These are phyloP conservation scores for Calyptomena viridis DNA, from an alignment of 2,113 vertebrate genomes.

Conservation along the genomic window DNA sequence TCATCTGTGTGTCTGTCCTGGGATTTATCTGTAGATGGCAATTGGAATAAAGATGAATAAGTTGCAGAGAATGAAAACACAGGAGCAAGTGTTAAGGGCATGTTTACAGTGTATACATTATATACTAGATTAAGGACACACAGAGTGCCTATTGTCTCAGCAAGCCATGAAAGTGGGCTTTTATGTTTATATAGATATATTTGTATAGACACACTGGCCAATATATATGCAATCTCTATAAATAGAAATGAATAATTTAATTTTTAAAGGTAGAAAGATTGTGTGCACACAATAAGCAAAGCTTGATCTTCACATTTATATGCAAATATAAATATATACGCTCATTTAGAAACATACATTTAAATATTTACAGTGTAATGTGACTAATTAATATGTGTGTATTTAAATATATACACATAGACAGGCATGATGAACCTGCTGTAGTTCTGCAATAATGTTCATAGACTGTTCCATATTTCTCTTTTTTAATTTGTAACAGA, in stretches of 20 bases:
- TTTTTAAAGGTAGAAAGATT: not conserved
- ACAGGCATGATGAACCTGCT: not conserved
- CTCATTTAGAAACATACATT: not conserved
- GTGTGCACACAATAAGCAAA: not conserved
- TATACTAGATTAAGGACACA: not conserved
- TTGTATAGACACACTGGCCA: not conserved
- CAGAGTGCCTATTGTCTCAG: slow-evolving; percentile 30
- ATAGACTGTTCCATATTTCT: not conserved
- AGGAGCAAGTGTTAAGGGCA: not conserved
- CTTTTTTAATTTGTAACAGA: not conserved
- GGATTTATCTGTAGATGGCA: slow-evolving; percentile 33
- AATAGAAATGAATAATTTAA: not conserved
- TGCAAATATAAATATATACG: not conserved
- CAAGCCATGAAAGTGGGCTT: not conserved
- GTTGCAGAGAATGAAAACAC: slow-evolving; percentile 21
- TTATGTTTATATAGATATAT: not conserved
- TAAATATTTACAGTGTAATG: not conserved
- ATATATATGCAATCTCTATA: not conserved
- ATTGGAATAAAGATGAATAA: not conserved
- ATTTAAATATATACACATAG: not conserved
- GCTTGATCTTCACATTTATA: not conserved
- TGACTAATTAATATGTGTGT: not conserved
- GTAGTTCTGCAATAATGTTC: not conserved
- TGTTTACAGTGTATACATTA: not conserved
- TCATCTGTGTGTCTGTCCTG: not conserved